These are phyloP conservation scores for Cistogaster globosa DNA, from an alignment of 2,888 invertebrate genomes.

Conservation along the genomic window DNA sequence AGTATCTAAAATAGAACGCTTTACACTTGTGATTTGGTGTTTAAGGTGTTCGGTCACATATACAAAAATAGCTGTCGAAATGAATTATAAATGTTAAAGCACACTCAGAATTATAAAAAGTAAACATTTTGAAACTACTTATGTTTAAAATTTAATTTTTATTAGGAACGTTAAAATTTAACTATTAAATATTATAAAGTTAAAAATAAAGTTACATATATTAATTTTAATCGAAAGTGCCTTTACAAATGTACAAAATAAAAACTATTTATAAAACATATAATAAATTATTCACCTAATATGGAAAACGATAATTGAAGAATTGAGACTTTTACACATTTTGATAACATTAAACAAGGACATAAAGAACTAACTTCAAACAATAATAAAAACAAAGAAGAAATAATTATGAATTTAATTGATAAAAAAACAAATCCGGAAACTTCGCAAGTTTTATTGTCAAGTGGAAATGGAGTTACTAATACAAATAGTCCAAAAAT, in stretches of 20 bases:
- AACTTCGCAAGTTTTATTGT: constrained; percentile 75
- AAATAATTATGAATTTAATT: constrained; percentile 37
- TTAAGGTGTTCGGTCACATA: constrained; percentile 78
- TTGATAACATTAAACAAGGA: constrained; percentile 28
- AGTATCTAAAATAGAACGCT: constrained; percentile 80
- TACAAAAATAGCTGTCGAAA: constrained; percentile 55
- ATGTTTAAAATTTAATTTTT: constrained; percentile 21
- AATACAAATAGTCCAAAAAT: constrained; percentile 83
- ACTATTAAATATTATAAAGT: constrained; percentile 20
- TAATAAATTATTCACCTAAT: constrained; percentile 28
- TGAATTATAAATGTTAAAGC: constrained; percentile 44
- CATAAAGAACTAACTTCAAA: constrained; percentile 39
- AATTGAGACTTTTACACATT: constrained; percentile 21
- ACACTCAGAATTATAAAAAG: constrained; percentile 29
- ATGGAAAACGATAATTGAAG: constrained; percentile 53
- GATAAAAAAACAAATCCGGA: constrained; percentile 72
- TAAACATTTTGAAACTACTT: constrained; percentile 17
- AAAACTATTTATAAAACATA: constrained; percentile 21
- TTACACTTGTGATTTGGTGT: constrained; percentile 82
- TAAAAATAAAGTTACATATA: constrained; percentile 18
- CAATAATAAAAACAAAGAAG: constrained; percentile 49
- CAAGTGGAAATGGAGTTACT: constrained; percentile 43
- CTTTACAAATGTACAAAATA: constrained; percentile 19
- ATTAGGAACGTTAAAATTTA: constrained; percentile 8
- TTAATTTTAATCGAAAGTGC: constrained; percentile 59